Percentiles rank a stretch among this genome's conserved stretches.
phyloP scores from a whole-genome alignment of 2,888 invertebrate species.

The Eucriotettix oculatus region DNA sequence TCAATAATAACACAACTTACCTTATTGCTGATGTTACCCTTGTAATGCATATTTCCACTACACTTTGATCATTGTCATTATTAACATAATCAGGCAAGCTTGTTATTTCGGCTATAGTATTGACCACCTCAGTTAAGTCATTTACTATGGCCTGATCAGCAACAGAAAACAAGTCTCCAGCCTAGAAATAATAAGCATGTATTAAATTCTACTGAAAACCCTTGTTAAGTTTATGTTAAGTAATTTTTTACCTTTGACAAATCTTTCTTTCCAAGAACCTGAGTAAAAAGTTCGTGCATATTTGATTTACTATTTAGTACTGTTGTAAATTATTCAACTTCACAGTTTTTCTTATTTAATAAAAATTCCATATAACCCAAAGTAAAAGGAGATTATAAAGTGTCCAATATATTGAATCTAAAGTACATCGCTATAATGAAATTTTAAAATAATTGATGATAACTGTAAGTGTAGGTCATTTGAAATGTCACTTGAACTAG shows the following conservation, averaged over 20 bases:
- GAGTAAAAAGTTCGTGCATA: slow-evolving; percentile 84
- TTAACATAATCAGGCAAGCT: slow-evolving; percentile 66
- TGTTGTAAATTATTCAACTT: not conserved
- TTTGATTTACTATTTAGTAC: slow-evolving; percentile 18
- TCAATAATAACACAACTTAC: slow-evolving; percentile 19
- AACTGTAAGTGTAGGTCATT: no score
- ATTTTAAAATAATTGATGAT: no score
- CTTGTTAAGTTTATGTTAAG: not conserved
- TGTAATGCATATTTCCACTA: slow-evolving; percentile 88
- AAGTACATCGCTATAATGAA: no score
- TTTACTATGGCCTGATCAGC: slow-evolving; percentile 72
- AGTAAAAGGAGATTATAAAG: no score
- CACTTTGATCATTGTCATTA: slow-evolving; percentile 83
- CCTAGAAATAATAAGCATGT: slow-evolving; percentile 29
- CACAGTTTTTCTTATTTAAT: not conserved
- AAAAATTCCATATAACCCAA: no score
- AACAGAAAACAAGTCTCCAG: slow-evolving; percentile 80
- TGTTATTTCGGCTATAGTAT: slow-evolving; percentile 54
- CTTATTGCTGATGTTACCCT: slow-evolving; percentile 79
- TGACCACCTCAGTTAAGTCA: slow-evolving; percentile 69
- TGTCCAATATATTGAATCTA: no score
- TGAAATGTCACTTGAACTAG: no score
- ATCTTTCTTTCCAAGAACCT: slow-evolving; percentile 78
- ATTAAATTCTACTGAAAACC: not conserved
- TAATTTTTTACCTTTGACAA: slow-evolving; percentile 40